Percentiles rank a stretch among this genome's conserved stretches.
Conservation (phyloP, 1,140 invertebrate genomes). For the Mya arenaria region DNA sequence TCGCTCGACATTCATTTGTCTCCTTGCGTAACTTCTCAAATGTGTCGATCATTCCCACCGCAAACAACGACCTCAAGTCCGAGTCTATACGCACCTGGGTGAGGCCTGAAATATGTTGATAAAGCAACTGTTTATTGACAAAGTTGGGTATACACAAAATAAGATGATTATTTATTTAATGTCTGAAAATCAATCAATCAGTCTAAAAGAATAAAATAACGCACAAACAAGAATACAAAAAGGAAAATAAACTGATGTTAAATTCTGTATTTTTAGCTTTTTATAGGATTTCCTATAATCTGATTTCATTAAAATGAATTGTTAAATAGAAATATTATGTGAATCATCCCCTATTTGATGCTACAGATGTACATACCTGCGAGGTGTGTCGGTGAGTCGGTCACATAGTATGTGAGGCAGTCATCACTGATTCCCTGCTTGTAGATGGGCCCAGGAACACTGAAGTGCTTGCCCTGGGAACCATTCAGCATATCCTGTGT, state of each 20-base stretch:
- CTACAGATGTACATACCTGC: constrained; percentile 28
- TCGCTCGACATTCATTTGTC: constrained; percentile 60
- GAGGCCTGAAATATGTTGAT: constrained; percentile 62
- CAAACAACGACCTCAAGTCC: constrained; percentile 70
- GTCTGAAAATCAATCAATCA: no score
- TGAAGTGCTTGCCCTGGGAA: constrained; percentile 32
- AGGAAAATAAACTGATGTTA: no score
- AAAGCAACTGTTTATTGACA: no score
- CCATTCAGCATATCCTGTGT: neutral
- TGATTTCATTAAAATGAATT: no score
- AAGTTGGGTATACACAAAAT: no score
- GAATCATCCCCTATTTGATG: no score
- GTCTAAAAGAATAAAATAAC: no score
- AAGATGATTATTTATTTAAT: no score
- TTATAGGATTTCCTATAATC: no score
- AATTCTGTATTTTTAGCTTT: no score
- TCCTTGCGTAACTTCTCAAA: constrained; percentile 74
- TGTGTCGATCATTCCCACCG: constrained; percentile 72
- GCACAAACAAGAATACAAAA: no score
- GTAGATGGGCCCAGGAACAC: constrained; percentile 52
- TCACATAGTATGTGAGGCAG: constrained; percentile 34
- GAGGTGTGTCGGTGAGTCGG: constrained; percentile 36
- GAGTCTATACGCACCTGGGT: constrained; percentile 63
- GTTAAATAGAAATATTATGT: no score
- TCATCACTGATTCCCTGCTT: constrained; percentile 39